Percentiles rank a stretch among this genome's conserved stretches.
These are phyloP conservation scores for Odontomyia ornata DNA, from an alignment of 2,888 invertebrate species.

Conservation along the genomic window DNA sequence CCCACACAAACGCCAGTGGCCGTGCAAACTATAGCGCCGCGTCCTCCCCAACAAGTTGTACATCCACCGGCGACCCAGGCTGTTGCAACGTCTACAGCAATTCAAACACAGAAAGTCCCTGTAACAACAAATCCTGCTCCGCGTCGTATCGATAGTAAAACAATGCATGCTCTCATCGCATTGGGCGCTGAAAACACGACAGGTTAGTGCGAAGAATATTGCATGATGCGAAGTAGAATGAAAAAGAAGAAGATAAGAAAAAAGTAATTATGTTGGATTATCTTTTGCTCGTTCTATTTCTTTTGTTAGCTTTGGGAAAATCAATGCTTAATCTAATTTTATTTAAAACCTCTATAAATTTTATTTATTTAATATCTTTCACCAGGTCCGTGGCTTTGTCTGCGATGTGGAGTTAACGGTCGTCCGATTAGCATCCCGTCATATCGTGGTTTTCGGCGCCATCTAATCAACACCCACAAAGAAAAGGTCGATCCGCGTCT, in stretches of 20 bases:
- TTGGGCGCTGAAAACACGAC: constrained; percentile 71
- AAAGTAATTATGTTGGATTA: too few species aligned
- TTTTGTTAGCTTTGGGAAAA: too few species aligned
- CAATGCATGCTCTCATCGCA: constrained; percentile 70
- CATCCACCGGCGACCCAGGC: constrained; percentile 46
- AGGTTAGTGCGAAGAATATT: constrained; percentile 58
- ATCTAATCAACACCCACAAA: constrained; percentile 82
- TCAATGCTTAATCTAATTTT: too few species aligned
- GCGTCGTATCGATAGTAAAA: constrained; percentile 70
- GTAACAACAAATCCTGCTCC: constrained; percentile 51
- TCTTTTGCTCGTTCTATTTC: too few species aligned
- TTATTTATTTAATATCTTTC: too few species aligned
- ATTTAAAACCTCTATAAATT: too few species aligned
- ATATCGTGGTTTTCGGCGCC: constrained; percentile 81
- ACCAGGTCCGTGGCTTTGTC: constrained; percentile 81
- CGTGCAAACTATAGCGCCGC: neutral
- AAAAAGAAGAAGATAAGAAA: too few species aligned
- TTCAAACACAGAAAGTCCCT: constrained; percentile 10
- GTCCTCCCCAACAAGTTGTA: neutral
- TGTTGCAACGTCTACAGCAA: neutral
- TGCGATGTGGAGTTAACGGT: constrained; percentile 76
- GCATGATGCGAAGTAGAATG: too few species aligned
- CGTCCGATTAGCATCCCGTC: constrained; percentile 77
- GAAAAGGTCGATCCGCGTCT: constrained; percentile 79
- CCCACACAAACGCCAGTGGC: neutral